These are phyloP conservation scores for Erethizon dorsatum DNA, from an alignment of 2,797 vertebrate genomes.

Conservation along the genomic window DNA sequence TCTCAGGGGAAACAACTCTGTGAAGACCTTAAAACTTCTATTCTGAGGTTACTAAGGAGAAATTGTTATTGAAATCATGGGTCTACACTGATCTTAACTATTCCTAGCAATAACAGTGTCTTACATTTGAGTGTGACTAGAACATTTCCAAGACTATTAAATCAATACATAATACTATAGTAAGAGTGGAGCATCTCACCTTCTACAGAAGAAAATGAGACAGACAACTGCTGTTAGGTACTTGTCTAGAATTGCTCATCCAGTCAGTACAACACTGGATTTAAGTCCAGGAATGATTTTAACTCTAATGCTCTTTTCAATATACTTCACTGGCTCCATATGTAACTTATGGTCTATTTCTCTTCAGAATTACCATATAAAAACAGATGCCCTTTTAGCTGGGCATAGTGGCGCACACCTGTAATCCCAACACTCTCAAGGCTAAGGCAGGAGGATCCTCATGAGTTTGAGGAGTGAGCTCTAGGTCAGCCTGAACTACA, in stretches of 20 bases:
- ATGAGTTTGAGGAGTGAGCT: neutral
- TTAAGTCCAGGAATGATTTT: conserved; percentile 48
- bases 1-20: conserved; percentile 38
- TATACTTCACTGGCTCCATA: neutral
- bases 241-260: neutral
- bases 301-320: neutral
- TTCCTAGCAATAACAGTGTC: neutral
- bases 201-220: conserved; percentile 68
- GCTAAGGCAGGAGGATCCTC: neutral
- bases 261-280: neutral
- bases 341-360: neutral
- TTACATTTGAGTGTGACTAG: conserved; percentile 4
- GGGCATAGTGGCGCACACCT: neutral
- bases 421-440: neutral
- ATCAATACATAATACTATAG: conserved; percentile 7
- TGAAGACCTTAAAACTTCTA: conserved; percentile 60
- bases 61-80: conserved; percentile 52
- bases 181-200: neutral
- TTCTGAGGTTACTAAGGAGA: conserved; percentile 12
- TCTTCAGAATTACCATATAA: conserved; percentile 44
- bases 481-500: neutral
- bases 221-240: neutral
- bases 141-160: conserved; percentile 47
- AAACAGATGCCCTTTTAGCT: conserved; percentile 28
- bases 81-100: neutral